phyloP scores from a whole-genome alignment of 2,888 invertebrate species.

The Drosophila vallismaia region DNA sequence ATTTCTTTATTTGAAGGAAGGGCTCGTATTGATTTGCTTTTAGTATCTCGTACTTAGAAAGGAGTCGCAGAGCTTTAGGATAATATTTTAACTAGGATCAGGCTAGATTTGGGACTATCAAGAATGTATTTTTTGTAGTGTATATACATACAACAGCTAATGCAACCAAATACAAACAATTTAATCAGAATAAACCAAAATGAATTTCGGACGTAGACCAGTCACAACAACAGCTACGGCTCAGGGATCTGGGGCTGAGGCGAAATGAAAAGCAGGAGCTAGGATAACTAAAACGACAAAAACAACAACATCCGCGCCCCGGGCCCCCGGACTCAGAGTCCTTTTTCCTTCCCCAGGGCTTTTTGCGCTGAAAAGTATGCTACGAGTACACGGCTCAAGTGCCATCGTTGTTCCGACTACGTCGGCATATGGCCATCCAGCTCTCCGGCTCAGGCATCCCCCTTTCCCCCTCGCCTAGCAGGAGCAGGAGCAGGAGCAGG shows the following conservation, averaged over 20 bases:
- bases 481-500: neutral
- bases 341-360: slow-evolving; percentile 53
- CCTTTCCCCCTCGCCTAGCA: slow-evolving; percentile 1
- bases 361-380: slow-evolving; percentile 74
- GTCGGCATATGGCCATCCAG: slow-evolving; percentile 50
- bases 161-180: slow-evolving; percentile 79
- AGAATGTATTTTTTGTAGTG: neutral
- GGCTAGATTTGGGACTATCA: neutral
- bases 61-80: neutral
- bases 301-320: slow-evolving; percentile 46
- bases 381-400: slow-evolving; percentile 64
- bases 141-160: slow-evolving; percentile 51
- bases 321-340: slow-evolving; percentile 29
- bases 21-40: too few species aligned
- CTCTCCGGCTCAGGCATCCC: neutral
- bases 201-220: slow-evolving; percentile 62
- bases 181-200: slow-evolving; percentile 79
- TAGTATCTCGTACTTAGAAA: neutral
- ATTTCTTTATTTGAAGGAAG: neutral
- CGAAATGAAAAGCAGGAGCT: slow-evolving; percentile 7
- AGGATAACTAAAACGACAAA: slow-evolving; percentile 10
- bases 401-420: slow-evolving; percentile 52
- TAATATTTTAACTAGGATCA: neutral
- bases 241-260: neutral
- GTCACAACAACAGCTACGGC: slow-evolving; percentile 19